Evolutionary conservation across 2,797 vertebrate genomes (phyloP).

Genomic region (Florisuga fusca): DNA sequence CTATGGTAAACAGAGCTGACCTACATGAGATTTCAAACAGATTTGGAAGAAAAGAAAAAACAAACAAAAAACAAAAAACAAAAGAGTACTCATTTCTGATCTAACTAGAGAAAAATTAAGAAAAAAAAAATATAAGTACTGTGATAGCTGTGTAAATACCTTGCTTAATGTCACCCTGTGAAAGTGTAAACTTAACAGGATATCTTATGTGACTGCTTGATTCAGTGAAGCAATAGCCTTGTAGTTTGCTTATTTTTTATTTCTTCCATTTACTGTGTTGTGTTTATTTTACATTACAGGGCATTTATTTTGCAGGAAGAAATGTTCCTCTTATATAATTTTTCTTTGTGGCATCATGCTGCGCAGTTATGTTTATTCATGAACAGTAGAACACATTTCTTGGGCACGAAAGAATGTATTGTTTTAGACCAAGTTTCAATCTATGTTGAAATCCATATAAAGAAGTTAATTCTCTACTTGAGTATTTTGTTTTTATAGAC

Average conservation of each 20-base stretch:
- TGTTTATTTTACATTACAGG: constrained; percentile 64
- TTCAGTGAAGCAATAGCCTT: constrained; percentile 2
- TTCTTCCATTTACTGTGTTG: constrained; percentile 37
- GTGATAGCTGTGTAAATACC: background rate
- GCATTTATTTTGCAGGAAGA: constrained; percentile 52
- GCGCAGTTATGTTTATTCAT: constrained; percentile 63
- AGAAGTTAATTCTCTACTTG: background rate
- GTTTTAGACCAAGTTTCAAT: background rate
- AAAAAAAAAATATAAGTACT: background rate
- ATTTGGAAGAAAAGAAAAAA: background rate
- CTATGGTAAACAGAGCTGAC: background rate
- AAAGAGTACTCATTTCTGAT: background rate
- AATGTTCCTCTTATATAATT: constrained; percentile 34
- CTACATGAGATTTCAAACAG: background rate
- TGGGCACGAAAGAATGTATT: background rate
- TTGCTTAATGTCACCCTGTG: constrained; percentile 11
- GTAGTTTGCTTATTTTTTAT: constrained; percentile 49
- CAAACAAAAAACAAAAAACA: no score
- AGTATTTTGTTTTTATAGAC: background rate
- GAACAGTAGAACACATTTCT: constrained; percentile 23
- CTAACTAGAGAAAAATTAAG: background rate
- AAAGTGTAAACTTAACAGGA: constrained; percentile 22
- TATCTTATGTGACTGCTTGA: background rate
- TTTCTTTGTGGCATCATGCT: constrained; percentile 35
- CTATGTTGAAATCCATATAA: background rate